These are phyloP conservation scores for Spatulosminthurus flaviceps DNA, from an alignment of 2,888 invertebrate species.

Conservation along the genomic window DNA sequence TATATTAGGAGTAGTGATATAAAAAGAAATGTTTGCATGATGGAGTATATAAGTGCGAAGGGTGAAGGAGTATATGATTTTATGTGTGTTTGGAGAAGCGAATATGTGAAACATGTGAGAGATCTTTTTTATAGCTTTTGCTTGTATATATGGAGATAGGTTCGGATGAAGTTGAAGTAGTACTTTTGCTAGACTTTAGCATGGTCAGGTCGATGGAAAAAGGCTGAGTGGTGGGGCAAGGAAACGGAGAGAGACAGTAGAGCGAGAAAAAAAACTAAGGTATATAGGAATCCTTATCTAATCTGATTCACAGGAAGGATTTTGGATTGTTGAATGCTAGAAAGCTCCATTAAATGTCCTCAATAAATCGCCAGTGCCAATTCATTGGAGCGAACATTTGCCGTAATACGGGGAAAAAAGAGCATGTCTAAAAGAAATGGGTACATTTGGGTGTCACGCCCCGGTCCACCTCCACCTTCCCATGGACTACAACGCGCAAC, in stretches of 20 bases:
- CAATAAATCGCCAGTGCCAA: conserved; percentile 55
- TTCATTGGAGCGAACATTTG: conserved; percentile 53
- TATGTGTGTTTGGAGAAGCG: too few relatives aligned
- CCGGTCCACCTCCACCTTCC: conserved; percentile 49
- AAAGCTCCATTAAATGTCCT: conserved; percentile 53
- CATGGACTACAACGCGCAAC: conserved; percentile 29
- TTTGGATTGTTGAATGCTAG: conserved; percentile 47
- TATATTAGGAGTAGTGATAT: too few relatives aligned
- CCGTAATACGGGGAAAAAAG: conserved; percentile 47
- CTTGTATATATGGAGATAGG: too few relatives aligned
- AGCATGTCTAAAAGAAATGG: conserved; percentile 50
- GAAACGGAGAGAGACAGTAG: conserved; percentile 41
- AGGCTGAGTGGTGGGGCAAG: conserved; percentile 32
- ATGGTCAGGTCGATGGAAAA: conserved; percentile 21
- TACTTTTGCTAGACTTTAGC: too few relatives aligned
- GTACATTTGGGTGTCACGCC: conserved; percentile 48
- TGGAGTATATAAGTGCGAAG: too few relatives aligned
- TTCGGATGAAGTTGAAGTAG: not conserved
- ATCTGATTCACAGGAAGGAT: conserved; percentile 53
- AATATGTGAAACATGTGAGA: too few relatives aligned
- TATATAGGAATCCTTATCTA: conserved; percentile 50
- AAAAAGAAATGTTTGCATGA: too few relatives aligned
- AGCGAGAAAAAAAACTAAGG: conserved; percentile 34
- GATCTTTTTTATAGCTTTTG: too few relatives aligned
- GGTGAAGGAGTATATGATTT: too few relatives aligned